A percentile compares a stretch with the other conserved stretches of the same genome.
Evolutionary conservation across 1,140 invertebrate genomes (phyloP).

Genomic region (Drosophila malerkotliana): DNA sequence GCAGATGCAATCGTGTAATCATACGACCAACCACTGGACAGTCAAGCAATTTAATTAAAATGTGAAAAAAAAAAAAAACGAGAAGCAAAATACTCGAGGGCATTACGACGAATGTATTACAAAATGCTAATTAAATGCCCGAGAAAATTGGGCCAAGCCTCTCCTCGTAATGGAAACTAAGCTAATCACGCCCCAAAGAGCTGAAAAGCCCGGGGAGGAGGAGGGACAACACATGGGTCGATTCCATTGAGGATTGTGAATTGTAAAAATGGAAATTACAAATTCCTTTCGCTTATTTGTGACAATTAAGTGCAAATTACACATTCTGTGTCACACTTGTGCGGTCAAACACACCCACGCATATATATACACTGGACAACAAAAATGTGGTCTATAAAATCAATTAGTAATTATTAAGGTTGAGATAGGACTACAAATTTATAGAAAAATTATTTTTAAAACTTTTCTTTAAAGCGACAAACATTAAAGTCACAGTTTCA

Average conservation of each 20-base stretch:
- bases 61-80: slow-evolving; percentile 62
- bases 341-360: not conserved
- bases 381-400: not conserved
- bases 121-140: slow-evolving; percentile 79
- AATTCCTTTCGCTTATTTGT: slow-evolving; percentile 68
- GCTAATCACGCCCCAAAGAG: slow-evolving; percentile 64
- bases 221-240: not conserved
- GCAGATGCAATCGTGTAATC: slow-evolving; percentile 48
- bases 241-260: slow-evolving; percentile 20
- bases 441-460: not conserved
- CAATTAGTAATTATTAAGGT: no score
- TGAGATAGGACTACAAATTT: not conserved
- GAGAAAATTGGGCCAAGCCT: slow-evolving; percentile 72
- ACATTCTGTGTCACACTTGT: slow-evolving; percentile 47
- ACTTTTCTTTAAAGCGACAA: not conserved
- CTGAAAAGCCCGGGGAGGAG: not conserved
- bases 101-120: slow-evolving; percentile 73
- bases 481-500: slow-evolving; percentile 30
- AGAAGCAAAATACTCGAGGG: slow-evolving; percentile 63
- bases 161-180: slow-evolving; percentile 52
- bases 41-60: slow-evolving; percentile 66
- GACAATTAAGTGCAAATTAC: slow-evolving; percentile 72
- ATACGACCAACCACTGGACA: slow-evolving; percentile 40
- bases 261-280: slow-evolving; percentile 43
- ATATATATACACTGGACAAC: not conserved